Conservation (phyloP, 2,113 vertebrate genomes). For the Epinephelus cyanopodus region DNA sequence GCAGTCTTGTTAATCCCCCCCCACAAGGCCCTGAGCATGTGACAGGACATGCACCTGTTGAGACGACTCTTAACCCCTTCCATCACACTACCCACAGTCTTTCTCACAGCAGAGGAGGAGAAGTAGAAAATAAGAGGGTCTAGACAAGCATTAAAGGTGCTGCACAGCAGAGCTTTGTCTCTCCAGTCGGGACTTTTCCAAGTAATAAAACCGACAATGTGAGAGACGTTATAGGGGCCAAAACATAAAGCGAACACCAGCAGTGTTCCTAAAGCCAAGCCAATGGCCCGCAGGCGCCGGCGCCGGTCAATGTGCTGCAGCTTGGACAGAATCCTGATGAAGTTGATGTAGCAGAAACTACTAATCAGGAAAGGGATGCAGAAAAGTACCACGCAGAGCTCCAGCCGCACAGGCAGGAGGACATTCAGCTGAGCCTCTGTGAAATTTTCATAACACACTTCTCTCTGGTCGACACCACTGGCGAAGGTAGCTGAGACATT, state of each 20-base stretch:
- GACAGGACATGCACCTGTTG: conserved; percentile 47
- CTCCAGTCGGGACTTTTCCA: conserved; percentile 85
- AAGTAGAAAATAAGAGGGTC: conserved; percentile 94
- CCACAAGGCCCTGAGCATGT: neutral
- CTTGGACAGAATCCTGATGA: conserved; percentile 81
- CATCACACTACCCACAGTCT: conserved; percentile 66
- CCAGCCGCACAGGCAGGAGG: conserved; percentile 87
- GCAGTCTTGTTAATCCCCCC: conserved; percentile 35
- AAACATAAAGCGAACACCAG: conserved; percentile 89
- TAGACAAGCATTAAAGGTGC: conserved; percentile 90
- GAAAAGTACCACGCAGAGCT: conserved; percentile 88
- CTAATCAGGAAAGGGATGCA: conserved; percentile 86
- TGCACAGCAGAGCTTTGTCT: conserved; percentile 85
- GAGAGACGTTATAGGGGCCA: conserved; percentile 91
- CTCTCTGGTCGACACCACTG: accelerated
- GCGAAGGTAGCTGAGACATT: neutral
- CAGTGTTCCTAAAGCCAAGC: conserved; percentile 85
- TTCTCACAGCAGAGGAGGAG: conserved; percentile 87
- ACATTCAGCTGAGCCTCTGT: conserved; percentile 76
- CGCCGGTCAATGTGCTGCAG: conserved; percentile 81
- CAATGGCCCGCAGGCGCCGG: conserved; percentile 82
- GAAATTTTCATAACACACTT: conserved; percentile 87
- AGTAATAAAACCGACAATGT: conserved; percentile 86
- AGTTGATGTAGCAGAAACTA: conserved; percentile 86
- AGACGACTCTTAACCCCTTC: conserved; percentile 55